A percentile compares a stretch with the other conserved stretches of the same genome.
These are phyloP conservation scores for Ictidomys tridecemlineatus DNA, from an alignment of 2,113 vertebrate species.

Conservation along the genomic window DNA sequence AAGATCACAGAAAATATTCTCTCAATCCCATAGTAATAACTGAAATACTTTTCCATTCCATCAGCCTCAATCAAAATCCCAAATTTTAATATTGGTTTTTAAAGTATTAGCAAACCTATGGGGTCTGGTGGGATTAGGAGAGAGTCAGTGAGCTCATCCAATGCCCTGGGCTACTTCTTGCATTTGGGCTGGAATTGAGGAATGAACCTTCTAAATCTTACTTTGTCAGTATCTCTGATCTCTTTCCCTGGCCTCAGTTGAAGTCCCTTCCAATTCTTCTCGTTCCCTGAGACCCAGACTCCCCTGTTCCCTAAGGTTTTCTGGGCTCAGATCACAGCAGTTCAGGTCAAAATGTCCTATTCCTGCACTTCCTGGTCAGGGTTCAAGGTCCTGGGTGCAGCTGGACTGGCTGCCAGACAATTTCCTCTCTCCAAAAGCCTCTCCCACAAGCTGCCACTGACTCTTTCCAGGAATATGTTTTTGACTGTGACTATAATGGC, in stretches of 20 bases:
- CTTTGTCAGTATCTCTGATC: background rate
- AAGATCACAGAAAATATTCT: constrained; percentile 26
- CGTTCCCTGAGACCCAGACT: background rate
- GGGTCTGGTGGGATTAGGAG: too few relatives aligned
- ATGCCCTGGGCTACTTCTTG: background rate
- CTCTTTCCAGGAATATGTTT: background rate
- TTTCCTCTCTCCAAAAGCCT: background rate
- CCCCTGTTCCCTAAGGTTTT: background rate
- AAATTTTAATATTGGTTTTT: background rate
- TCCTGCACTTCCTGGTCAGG: background rate
- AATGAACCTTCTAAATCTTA: background rate
- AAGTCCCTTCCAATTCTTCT: background rate
- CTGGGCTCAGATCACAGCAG: background rate
- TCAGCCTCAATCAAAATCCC: background rate
- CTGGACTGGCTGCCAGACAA: background rate
- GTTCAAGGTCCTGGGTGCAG: background rate
- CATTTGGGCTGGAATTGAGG: background rate
- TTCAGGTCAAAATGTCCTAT: background rate
- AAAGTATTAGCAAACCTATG: background rate
- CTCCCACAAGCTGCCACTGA: background rate
- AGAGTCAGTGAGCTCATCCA: background rate
- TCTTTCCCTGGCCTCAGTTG: background rate
- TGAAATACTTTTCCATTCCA: background rate
- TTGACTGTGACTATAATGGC: background rate
- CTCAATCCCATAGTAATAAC: background rate